Evolutionary conservation across 2,888 invertebrate genomes (phyloP), one percentile per base, ranked within the genome.

Genomic region (Patella depressa): DNA sequence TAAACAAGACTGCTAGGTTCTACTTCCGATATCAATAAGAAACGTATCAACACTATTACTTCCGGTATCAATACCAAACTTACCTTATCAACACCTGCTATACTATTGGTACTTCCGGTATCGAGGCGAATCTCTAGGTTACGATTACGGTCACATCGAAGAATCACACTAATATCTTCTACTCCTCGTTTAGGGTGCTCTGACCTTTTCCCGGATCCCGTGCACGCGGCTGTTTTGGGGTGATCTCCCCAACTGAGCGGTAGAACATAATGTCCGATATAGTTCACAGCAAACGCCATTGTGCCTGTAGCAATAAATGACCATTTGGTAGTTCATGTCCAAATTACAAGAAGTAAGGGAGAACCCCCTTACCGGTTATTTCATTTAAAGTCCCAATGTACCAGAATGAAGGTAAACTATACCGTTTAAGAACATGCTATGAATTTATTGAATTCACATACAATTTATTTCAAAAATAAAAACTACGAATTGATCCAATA

Each of bases 211-310:
- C 71, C 75, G 17, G 15, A 24, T n/a, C 81, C 80, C 3, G 74
- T 54, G 73, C 88, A 88, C 0, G 82, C 81, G 73, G 82, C 81
- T 72, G 80, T 82, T 53, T 74, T 74, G 0, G 88, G 87, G 5
- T 85, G 75, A 73, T 85, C 77, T 12, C 75, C 77, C 88, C 88
- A 88, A 74, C 84, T 80, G 57, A 79, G 76, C 9, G 87, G 85
- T 24, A 86, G 72, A 2, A 87, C 74, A 77, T 87, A 88, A 57
- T 85, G 84, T 7, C 87, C 87, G 53, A 88, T 85, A 75, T 86
- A 86, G 79, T 88, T 88, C 54, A 86, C 79, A 45, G 88, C 88
- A 79, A 78, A 88, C 4, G 79, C 82, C 86, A 88, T 85, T 0
- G 74, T 75, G 9, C 81, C 81, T 81, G 70, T 9, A 71, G 45